phyloP scores from a whole-genome alignment of 1,140 invertebrate genomes.

The Ericerus pela region DNA sequence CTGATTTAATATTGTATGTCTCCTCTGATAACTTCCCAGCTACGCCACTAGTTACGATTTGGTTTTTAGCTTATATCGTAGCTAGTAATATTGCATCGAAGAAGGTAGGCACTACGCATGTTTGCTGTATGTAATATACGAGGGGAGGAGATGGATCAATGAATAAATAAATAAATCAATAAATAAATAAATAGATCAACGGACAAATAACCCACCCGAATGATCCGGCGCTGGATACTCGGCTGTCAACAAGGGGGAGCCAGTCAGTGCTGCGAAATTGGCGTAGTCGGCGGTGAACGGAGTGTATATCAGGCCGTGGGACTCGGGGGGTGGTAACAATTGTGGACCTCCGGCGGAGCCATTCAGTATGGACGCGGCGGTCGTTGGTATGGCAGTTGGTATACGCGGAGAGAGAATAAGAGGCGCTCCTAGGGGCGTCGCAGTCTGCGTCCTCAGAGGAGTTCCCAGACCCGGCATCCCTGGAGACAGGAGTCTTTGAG shows the following conservation, averaged over 20 bases:
- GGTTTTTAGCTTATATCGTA: too few relatives aligned
- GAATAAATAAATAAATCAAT: too few relatives aligned
- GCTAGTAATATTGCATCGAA: too few relatives aligned
- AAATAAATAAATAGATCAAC: too few relatives aligned
- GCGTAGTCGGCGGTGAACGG: slow-evolving; percentile 71
- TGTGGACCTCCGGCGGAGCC: slow-evolving; percentile 48
- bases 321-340: slow-evolving; percentile 42
- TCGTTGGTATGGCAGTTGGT: slow-evolving; percentile 50
- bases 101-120: too few relatives aligned
- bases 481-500: slow-evolving; percentile 54
- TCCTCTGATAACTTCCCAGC: too few relatives aligned
- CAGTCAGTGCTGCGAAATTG: slow-evolving; percentile 70
- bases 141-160: too few relatives aligned
- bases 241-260: slow-evolving; percentile 66
- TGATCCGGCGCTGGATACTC: slow-evolving; percentile 68
- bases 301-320: slow-evolving; percentile 54
- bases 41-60: too few relatives aligned
- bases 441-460: slow-evolving; percentile 46
- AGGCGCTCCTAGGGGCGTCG: slow-evolving; percentile 58
- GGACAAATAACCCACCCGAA: slow-evolving; percentile 89
- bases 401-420: slow-evolving; percentile 74
- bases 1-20: too few relatives aligned
- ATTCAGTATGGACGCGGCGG: slow-evolving; percentile 53
- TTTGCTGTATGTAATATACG: too few relatives aligned
- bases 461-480: slow-evolving; percentile 41